Evolutionary conservation across 2,113 vertebrate species (phyloP), one percentile per base, ranked within the genome.

Genomic region (Pygoscelis antarcticus): DNA sequence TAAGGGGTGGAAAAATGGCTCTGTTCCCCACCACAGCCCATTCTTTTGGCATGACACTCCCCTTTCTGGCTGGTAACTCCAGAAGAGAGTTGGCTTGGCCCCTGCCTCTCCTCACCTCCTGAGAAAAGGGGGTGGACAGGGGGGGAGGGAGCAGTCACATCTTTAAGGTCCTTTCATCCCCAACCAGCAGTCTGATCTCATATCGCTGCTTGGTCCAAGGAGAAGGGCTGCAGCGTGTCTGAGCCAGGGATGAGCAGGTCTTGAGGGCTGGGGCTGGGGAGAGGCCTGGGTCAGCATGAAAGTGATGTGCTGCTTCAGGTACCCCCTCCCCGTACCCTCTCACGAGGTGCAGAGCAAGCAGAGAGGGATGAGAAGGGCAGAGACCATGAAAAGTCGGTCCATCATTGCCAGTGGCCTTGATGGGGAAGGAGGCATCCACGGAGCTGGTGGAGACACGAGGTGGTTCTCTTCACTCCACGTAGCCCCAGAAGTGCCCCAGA

Each of bases 1-100:
- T 7, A 77, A 94, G 32, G 65, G 66, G 29, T 93, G 58, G 94
- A 51, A 83, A 95, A 96, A 94, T 20, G 6, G 25, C 79, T 94
- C 57, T 0, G 10, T 72, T 85, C 60, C 60, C 49, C 21, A 86
- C 83, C 71, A 88, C 71, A 89, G 65, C 44, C 76, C 40, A 25
- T 90, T 91, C 91, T 90, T 93, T 62, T 55, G 66, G 49, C 77
- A 83, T 49, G 51, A 77, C 49, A 36, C 46, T 83, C 3, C 20
- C 15, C 30, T 74, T 89, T 52, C 49, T 64, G 64, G 19, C 77
- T 94, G 72, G 51, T 80, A 70, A 79, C 46, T 84, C 25, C 68
- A 55, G 70, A 61, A 61, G 15, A 32, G 23, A 81, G 60, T 57
- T 62, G 65, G 30, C 16, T 71, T 47, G 36, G 55, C 25, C 55